phyloP scores from a whole-genome alignment of 2,888 invertebrate genomes.

The Orthosia gracilis region DNA sequence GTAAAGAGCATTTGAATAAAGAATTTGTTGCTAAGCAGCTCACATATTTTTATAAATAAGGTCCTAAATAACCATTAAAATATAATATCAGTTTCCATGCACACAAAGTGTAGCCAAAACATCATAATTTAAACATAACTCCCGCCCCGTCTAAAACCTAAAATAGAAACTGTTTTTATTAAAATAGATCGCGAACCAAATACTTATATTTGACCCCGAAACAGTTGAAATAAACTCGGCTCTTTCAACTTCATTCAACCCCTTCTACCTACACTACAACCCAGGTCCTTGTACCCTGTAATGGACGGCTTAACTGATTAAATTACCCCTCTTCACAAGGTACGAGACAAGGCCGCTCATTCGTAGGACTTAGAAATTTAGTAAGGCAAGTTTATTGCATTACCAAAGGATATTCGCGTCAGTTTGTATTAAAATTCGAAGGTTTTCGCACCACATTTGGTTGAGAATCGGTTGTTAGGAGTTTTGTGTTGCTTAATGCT shows the following conservation, averaged over 20 bases:
- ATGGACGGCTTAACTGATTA: conserved; percentile 58
- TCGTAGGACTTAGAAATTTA: conserved; percentile 38
- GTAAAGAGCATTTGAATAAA: too few species aligned
- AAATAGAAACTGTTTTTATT: conserved; percentile 13
- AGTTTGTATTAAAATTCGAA: conserved; percentile 42
- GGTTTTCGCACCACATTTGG: conserved; percentile 23
- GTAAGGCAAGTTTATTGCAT: conserved; percentile 42
- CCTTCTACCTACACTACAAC: conserved; percentile 26
- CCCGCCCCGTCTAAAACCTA: not conserved
- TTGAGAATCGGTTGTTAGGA: conserved; percentile 11
- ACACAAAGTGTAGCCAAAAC: not conserved
- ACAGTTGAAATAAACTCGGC: conserved; percentile 32
- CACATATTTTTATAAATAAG: too few species aligned
- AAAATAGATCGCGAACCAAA: conserved; percentile 36
- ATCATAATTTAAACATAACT: conserved; percentile 16
- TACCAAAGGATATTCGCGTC: conserved; percentile 48
- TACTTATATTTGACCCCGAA: conserved; percentile 19
- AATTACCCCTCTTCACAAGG: conserved; percentile 50
- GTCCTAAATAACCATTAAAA: too few species aligned
- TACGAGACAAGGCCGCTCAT: conserved; percentile 28
- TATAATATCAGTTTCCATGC: too few species aligned
- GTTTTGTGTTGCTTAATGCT: conserved; percentile 11
- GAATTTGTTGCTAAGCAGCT: too few species aligned
- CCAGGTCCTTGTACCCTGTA: conserved; percentile 41
- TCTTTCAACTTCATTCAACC: conserved; percentile 36